phyloP scores from a whole-genome alignment of 2,888 invertebrate species.

The Seladonia tumulorum region DNA sequence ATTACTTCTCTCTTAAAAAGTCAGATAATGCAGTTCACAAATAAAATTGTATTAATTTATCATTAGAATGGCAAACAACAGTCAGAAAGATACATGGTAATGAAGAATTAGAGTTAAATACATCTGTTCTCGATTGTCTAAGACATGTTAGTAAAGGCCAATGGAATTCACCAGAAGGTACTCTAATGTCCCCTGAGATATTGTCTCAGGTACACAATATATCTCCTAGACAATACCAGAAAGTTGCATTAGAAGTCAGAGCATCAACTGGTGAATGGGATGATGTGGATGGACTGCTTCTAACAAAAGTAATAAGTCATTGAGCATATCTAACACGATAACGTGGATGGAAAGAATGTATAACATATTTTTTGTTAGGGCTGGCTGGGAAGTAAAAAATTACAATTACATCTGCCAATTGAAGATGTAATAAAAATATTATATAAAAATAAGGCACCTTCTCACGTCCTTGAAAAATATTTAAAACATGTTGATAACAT shows the following conservation, averaged over 20 bases:
- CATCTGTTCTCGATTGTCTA: constrained; percentile 85
- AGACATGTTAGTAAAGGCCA: constrained; percentile 85
- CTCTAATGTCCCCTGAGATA: constrained; percentile 86
- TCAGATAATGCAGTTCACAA: not conserved
- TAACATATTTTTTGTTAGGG: constrained; percentile 77
- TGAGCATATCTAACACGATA: not conserved
- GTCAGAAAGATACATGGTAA: constrained; percentile 82
- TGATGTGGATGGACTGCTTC: constrained; percentile 87
- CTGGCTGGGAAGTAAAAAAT: constrained; percentile 84
- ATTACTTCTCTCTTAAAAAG: not conserved
- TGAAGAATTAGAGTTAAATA: constrained; percentile 75
- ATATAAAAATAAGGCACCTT: constrained; percentile 82
- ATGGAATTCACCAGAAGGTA: constrained; percentile 86
- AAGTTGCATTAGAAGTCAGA: constrained; percentile 88
- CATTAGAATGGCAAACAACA: constrained; percentile 87
- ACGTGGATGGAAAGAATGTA: not conserved
- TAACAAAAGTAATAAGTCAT: constrained; percentile 85
- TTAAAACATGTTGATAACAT: constrained; percentile 85
- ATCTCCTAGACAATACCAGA: constrained; percentile 88
- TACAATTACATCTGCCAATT: constrained; percentile 83
- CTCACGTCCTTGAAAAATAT: constrained; percentile 85
- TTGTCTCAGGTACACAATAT: constrained; percentile 86
- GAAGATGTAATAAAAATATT: constrained; percentile 84
- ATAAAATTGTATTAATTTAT: constrained; percentile 24
- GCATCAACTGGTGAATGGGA: constrained; percentile 87